These are phyloP conservation scores for Euzetes globulus DNA, from an alignment of 2,888 invertebrate genomes.

Conservation along the genomic window DNA sequence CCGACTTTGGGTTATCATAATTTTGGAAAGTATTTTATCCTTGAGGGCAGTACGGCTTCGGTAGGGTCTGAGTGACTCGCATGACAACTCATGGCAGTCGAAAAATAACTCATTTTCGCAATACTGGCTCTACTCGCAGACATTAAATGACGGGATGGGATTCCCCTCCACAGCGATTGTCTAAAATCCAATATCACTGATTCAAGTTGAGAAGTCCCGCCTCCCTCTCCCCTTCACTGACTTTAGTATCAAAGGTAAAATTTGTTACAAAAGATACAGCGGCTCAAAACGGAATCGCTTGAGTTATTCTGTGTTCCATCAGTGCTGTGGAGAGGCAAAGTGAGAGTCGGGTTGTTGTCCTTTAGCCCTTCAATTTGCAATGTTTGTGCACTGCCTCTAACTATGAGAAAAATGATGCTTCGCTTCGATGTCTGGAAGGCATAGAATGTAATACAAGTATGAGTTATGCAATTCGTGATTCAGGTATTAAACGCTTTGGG, in stretches of 20 bases:
- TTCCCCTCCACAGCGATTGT: slow-evolving; percentile 6
- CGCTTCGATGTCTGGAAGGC: slow-evolving; percentile 19
- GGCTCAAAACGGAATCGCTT: slow-evolving; percentile 15
- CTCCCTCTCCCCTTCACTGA: slow-evolving; percentile 22
- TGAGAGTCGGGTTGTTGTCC: slow-evolving; percentile 25
- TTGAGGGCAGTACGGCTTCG: not conserved
- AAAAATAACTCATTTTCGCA: slow-evolving; percentile 21
- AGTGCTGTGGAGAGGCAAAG: not conserved
- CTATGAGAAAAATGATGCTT: slow-evolving; percentile 25
- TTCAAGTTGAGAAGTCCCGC: not conserved
- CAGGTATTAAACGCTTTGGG: slow-evolving; percentile 12
- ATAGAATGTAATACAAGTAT: slow-evolving; percentile 9
- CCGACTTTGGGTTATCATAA: not conserved
- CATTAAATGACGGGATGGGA: slow-evolving; percentile 18
- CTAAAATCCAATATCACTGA: not conserved
- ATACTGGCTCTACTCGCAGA: not conserved
- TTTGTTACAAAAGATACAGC: slow-evolving; percentile 23
- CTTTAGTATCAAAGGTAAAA: slow-evolving; percentile 13
- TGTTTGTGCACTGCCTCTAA: not conserved
- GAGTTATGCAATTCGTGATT: slow-evolving; percentile 29
- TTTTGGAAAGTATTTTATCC: not conserved
- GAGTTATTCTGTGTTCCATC: not conserved
- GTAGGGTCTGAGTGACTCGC: not conserved
- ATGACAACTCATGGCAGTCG: slow-evolving; percentile 24
- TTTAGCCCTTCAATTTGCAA: slow-evolving; percentile 19